Conservation (phyloP, 2,797 vertebrate species). For the Phalanger gymnotis region DNA sequence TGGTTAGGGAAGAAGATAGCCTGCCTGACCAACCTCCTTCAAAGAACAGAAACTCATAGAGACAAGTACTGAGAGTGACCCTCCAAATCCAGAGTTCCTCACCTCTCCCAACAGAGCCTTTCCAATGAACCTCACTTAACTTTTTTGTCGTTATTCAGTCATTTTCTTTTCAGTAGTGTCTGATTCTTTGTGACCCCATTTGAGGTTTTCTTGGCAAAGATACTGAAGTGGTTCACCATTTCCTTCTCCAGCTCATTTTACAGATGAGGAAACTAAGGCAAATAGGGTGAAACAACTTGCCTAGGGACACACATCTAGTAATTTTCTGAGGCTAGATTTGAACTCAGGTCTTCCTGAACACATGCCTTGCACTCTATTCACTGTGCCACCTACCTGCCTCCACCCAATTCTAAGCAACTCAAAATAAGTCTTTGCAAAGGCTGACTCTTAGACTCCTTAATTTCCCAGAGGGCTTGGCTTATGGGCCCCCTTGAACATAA, state of each 20-base stretch:
- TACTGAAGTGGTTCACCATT: background rate
- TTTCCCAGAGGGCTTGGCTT: background rate
- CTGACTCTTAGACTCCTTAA: background rate
- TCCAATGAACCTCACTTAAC: background rate
- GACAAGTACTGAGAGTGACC: background rate
- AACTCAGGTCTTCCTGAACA: background rate
- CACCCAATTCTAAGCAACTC: background rate
- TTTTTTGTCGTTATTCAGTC: background rate
- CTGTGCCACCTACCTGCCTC: background rate
- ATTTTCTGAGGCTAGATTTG: background rate
- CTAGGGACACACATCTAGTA: background rate
- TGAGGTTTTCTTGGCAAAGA: background rate
- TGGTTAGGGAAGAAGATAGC: background rate
- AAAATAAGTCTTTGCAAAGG: background rate
- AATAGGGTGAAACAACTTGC: background rate
- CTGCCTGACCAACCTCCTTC: conserved; percentile 7
- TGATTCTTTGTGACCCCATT: background rate
- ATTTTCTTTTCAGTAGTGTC: background rate
- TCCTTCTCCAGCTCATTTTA: background rate
- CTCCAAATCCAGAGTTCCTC: background rate
- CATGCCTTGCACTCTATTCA: background rate
- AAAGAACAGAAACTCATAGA: conserved; percentile 5
- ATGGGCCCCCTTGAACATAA: background rate
- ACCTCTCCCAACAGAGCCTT: background rate
- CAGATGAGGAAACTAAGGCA: background rate